Evolutionary conservation across 2,888 invertebrate genomes (phyloP), one percentile per base, ranked within the genome.

Genomic region (Odontocolon sp.): DNA sequence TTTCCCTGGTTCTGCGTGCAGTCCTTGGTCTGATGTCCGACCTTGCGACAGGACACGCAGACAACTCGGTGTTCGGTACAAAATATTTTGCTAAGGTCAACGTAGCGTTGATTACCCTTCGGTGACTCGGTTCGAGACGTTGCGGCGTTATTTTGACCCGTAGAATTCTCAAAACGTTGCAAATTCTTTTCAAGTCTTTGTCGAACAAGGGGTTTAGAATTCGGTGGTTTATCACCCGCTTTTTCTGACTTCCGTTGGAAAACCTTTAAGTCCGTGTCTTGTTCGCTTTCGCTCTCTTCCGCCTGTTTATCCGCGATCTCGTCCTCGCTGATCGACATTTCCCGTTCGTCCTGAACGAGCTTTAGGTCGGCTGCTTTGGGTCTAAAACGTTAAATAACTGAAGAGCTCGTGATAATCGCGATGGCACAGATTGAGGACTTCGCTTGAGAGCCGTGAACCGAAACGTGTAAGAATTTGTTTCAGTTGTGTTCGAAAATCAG

Each of bases 61-160:
- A 75, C 52, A 5, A 50, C 42, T 45, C 64, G 69, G 6, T 70
- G 31, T 18, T 75, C 64, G 23, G 50, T 23, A 14, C 73, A 74
- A 23, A 61, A 74, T 2, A 45, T 21, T 11, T 64, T 69, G 23
- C 11, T 50, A 2, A 23, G n/a, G 11, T 75, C 63, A 9, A 26
- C n/a, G n/a, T n/a, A n/a, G n/a, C n/a, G n/a, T n/a, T n/a, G n/a
- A n/a, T n/a, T n/a, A n/a, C n/a, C n/a, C n/a, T n/a, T n/a, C n/a
- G n/a, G n/a, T n/a, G n/a, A n/a, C n/a, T n/a, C n/a, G n/a, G n/a
- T n/a, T n/a, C n/a, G n/a, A n/a, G n/a, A n/a, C n/a, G n/a, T n/a
- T n/a, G n/a, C n/a, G n/a, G n/a, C n/a, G n/a, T n/a, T n/a, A n/a
- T n/a, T n/a, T n/a, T n/a, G n/a, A n/a, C n/a, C n/a, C n/a, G n/a